phyloP scores from a whole-genome alignment of 2,797 vertebrate species.

The Microctenopoma lineatum region DNA sequence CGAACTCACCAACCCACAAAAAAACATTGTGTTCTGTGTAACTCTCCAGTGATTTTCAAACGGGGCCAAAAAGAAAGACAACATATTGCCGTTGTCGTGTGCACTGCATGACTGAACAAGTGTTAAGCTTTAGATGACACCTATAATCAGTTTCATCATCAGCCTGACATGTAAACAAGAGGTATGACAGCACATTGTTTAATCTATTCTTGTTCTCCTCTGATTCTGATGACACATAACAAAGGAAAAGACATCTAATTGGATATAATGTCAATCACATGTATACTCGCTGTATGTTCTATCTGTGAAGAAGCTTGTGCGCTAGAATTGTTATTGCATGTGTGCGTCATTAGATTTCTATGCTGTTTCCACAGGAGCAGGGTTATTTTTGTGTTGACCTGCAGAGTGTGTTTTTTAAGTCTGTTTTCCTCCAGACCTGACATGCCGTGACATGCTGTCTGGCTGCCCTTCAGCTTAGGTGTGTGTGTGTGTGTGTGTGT shows the following conservation, averaged over 20 bases:
- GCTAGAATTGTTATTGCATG: conserved; percentile 1
- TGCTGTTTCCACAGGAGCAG: neutral
- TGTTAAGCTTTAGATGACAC: neutral
- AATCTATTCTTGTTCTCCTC: conserved; percentile 17
- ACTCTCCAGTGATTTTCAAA: neutral
- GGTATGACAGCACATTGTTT: conserved; percentile 13
- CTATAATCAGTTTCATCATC: conserved; percentile 12
- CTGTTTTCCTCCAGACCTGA: conserved; percentile 44
- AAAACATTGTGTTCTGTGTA: neutral
- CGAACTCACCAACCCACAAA: neutral
- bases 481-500: conserved; percentile 7
- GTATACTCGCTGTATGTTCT: neutral
- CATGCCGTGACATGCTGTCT: conserved; percentile 66
- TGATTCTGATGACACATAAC: conserved; percentile 8
- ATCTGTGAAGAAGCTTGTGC: neutral
- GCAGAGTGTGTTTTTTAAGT: conserved; percentile 45
- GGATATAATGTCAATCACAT: conserved; percentile 9
- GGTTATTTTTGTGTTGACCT: conserved; percentile 50
- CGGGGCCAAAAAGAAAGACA: neutral
- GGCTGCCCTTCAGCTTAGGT: conserved; percentile 45
- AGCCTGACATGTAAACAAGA: conserved; percentile 14
- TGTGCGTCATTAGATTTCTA: conserved; percentile 2
- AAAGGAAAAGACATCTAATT: conserved; percentile 16
- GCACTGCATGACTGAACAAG: neutral
- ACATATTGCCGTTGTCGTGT: conserved; percentile 1